Conservation (phyloP, 2,113 vertebrate species). For the Nettapus auritus region DNA sequence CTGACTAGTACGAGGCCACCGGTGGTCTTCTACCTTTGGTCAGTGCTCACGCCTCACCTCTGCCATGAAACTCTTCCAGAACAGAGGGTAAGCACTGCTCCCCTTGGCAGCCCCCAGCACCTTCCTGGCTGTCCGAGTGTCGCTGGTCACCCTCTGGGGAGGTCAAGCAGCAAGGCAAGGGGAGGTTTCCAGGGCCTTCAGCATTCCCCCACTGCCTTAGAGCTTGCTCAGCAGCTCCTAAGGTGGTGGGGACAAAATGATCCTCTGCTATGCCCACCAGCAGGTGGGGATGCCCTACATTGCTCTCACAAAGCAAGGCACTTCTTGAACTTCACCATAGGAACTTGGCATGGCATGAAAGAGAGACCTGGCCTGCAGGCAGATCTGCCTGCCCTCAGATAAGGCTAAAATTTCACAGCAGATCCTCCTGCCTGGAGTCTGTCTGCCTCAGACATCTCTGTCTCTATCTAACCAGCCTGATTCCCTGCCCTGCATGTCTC, state of each 20-base stretch:
- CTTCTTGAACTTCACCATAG: not conserved
- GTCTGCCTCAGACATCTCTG: not conserved
- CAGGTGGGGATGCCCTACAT: too few species aligned
- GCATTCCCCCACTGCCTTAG: not conserved
- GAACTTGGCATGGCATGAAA: not conserved
- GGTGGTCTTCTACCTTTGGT: not conserved
- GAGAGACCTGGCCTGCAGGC: not conserved
- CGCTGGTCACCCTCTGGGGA: too few species aligned
- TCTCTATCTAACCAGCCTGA: not conserved
- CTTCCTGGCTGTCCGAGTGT: not conserved
- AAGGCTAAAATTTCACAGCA: not conserved
- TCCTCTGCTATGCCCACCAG: not conserved
- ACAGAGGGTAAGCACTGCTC: not conserved
- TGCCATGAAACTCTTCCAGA: not conserved
- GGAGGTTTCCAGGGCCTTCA: not conserved
- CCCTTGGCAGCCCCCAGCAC: not conserved
- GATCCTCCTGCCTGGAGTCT: not conserved
- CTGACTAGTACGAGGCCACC: not conserved
- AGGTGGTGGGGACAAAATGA: not conserved
- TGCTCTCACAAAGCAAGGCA: not conserved
- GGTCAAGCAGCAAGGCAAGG: too few species aligned
- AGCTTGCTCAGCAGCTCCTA: conserved; percentile 14
- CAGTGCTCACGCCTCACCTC: not conserved
- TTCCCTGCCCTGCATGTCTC: not conserved
- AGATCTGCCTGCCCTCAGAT: not conserved